A percentile compares a stretch with the other conserved stretches of the same genome.
Conservation (phyloP, 2,113 vertebrate genomes). For the Mugil cephalus region DNA sequence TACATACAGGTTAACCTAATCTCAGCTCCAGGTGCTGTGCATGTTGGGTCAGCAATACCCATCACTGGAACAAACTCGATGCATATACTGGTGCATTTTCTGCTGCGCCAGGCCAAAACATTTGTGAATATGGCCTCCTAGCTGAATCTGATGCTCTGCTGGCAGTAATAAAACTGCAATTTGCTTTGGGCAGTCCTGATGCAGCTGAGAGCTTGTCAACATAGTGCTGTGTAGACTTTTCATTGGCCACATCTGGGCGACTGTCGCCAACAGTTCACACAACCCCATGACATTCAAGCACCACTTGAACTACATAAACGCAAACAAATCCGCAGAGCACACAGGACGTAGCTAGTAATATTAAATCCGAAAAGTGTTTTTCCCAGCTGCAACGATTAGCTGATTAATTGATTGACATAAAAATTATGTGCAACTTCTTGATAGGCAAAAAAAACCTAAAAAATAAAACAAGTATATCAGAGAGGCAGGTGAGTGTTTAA, state of each 20-base stretch:
- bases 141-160: background rate
- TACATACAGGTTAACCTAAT: too few relatives aligned
- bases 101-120: background rate
- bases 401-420: too few relatives aligned
- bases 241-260: too few relatives aligned
- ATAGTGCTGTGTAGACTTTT: background rate
- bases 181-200: background rate
- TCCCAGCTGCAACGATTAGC: too few relatives aligned
- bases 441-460: too few relatives aligned
- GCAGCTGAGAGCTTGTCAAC: background rate
- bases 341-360: background rate
- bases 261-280: background rate
- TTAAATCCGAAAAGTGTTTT: too few relatives aligned
- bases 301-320: background rate
- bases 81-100: background rate
- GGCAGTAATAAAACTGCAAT: background rate
- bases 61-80: background rate
- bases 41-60: background rate
- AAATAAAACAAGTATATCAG: too few relatives aligned
- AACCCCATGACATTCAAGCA: background rate
- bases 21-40: background rate
- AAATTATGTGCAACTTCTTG: too few relatives aligned
- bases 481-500: too few relatives aligned
- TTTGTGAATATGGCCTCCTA: too few relatives aligned
- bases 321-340: background rate